Base-by-base conservation (phyloP, 2,888 invertebrate genomes). In the Tuta absoluta region DNA sequence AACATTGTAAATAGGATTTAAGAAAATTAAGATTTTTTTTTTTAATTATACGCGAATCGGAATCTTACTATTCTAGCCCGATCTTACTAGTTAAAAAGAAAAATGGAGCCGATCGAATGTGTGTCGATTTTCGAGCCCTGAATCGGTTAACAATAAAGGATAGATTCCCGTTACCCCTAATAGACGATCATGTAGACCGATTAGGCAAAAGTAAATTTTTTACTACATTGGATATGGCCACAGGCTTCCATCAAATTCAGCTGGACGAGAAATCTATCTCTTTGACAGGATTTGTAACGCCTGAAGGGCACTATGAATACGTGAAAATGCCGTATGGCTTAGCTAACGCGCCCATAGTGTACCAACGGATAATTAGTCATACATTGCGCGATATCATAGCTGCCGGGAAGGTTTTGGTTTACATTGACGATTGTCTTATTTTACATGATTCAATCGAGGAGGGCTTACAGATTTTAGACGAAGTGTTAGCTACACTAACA, bases 271-370 rank as follows among this genome's bases (percentile, higher is more conserved):
- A 60, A 41, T 60, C 60, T 8, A n/a, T 60, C 2, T 45, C 23
- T 3, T 23, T 17, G 7, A 33, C 33, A 7, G 33, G 33, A 7
- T 33, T 33, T 33, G 33, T 33, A 7, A 33, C 33, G 8, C 3
- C 66, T 0, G 66, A 70, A 21, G 66, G 56, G 12, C 68, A 67
- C 38, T 68, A 51, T 49, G 65, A 71, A 37, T 71, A 69, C 56
- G 49, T 67, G n/a, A 68, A 69, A 56, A 68, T 67, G 67, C 70
- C 70, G 2, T 69, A 66, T 53, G 70, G 66, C 19, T 45, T 70
- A 11, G 66, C 67, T 14, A 69, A 68, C 53, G 65, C 65, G 5
- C 67, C 65, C 24, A 65, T 65, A n/a, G 66, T 66, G 11, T 67
- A 63, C 24, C 65, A 66, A 24, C 38, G 63, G 5, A 33, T 33